phyloP scores from a whole-genome alignment of 2,113 vertebrate genomes.

The Colius striatus region DNA sequence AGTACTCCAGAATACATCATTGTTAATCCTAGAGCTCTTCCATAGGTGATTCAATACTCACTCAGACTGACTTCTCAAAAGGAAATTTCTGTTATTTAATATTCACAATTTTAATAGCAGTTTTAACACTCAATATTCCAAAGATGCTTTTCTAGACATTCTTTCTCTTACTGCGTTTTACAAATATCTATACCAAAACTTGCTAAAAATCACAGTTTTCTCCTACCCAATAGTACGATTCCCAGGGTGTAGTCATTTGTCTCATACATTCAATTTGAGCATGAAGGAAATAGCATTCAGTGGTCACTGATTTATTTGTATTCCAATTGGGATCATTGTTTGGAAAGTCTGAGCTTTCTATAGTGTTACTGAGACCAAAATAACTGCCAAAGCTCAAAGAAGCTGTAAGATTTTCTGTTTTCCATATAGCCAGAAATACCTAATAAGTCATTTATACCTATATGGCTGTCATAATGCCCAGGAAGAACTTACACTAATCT shows the following conservation, averaged over 20 bases:
- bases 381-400: slow-evolving; percentile 65
- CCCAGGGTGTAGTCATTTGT: slow-evolving; percentile 13
- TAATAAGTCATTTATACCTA: slow-evolving; percentile 32
- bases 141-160: background rate
- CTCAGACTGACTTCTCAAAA: background rate
- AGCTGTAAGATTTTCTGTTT: slow-evolving; percentile 35
- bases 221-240: background rate
- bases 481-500: slow-evolving; percentile 3
- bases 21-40: background rate
- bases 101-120: background rate
- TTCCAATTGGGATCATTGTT: slow-evolving; percentile 57
- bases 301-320: slow-evolving; percentile 49
- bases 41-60: background rate
- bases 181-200: background rate
- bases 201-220: background rate
- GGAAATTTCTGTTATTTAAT: background rate
- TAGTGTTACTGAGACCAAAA: slow-evolving; percentile 29
- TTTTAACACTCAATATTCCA: background rate
- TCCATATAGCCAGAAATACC: slow-evolving; percentile 39
- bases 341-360: slow-evolving; percentile 58
- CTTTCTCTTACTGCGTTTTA: background rate
- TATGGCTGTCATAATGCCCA: background rate
- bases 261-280: slow-evolving; percentile 17
- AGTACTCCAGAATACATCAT: background rate
- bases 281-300: background rate